phyloP scores from a whole-genome alignment of 1,140 invertebrate species.

The Cydia amplana region DNA sequence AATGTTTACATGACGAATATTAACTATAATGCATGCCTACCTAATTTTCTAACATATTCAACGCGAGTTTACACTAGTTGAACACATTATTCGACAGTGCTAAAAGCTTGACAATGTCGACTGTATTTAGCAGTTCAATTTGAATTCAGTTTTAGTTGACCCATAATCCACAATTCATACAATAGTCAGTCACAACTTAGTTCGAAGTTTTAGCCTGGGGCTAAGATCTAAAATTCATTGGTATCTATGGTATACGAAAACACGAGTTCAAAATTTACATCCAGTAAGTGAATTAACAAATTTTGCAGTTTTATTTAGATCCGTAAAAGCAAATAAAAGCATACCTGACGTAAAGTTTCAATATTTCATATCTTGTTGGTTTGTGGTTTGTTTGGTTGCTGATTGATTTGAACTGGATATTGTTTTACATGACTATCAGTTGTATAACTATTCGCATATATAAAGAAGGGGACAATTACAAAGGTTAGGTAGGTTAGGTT shows the following conservation, averaged over 20 bases:
- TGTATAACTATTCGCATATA: no score
- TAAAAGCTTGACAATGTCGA: not conserved
- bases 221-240: no score
- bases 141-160: not conserved
- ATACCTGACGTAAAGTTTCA: not conserved
- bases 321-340: not conserved
- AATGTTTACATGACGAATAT: no score
- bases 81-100: not conserved
- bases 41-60: no score
- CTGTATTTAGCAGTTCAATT: not conserved
- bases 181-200: not conserved
- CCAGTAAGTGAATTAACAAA: not conserved
- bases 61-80: not conserved
- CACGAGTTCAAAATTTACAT: not conserved
- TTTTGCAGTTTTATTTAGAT: not conserved
- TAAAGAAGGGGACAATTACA: no score
- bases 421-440: no score
- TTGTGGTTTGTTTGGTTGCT: slow-evolving; percentile 2
- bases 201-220: not conserved
- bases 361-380: not conserved
- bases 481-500: no score
- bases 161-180: not conserved
- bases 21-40: no score
- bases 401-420: not conserved
- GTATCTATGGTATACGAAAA: not conserved